Evolutionary conservation across 2,888 invertebrate genomes (phyloP), one percentile per base, ranked within the genome.

Genomic region (Drosophila siamana): DNA sequence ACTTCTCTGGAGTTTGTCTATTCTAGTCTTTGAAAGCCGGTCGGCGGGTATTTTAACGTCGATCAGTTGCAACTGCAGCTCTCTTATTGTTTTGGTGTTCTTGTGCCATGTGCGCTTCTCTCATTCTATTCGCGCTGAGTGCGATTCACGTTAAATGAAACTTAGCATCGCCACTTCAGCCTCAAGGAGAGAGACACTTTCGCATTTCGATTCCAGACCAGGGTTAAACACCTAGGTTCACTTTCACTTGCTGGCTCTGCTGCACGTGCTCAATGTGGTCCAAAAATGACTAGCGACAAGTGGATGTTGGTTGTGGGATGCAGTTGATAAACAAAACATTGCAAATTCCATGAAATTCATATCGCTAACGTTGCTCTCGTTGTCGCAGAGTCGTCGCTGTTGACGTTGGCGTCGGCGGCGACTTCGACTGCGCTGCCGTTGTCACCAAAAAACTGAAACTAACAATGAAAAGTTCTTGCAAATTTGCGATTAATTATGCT

Each of bases 261-360:
- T 38, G 78, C 66, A 80, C 80, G 76, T 80, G 80, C 72, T 22
- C 30, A 38, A 38, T 41, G 68, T 33, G 33, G 11, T 4, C 28
- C 11, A 28, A 28, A 28, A 28, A 44, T 16, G 30, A 8, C 9
- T 13, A 61, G 52, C 28, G 30, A 56, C 61, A 51, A 38, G 44
- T 55, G 72, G 50, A 61, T 24, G 4, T 54, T n/a, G 33, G 33
- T 16, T 50, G 41, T 70, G 71, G 62, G 62, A 67, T 75, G 38
- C 60, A 16, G 47, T 52, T 66, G 74, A 74, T 77, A 85, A 74
- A 54, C 26, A 16, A 33, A 59, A 46, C 56, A 28, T 43, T 41
- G 16, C 55, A 16, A 41, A 83, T 83, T 86, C 76, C 76, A 83
- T 62, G 73, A 71, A 80, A 68, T 68, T 57, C 46, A 43, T 78